Percentiles rank a stretch among this genome's conserved stretches.
Conservation (phyloP, 37 sponge, comb jelly and placozoan species). For the Halichondria panicea region DNA sequence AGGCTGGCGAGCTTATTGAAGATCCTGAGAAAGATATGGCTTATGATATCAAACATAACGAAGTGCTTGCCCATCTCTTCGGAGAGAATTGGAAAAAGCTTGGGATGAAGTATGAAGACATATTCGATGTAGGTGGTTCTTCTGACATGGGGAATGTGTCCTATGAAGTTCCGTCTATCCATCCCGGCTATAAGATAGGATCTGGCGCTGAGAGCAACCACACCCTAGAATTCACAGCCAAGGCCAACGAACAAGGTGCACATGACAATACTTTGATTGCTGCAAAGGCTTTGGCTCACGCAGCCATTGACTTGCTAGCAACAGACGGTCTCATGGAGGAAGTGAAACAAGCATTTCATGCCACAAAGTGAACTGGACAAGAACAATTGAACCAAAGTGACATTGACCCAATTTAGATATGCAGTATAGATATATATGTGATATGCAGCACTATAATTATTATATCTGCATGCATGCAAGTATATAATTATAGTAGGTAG, state of each 20-base stretch:
- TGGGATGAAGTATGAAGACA: not conserved
- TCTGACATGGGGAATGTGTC: slow-evolving; percentile 97
- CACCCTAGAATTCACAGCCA: not conserved
- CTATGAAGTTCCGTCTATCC: slow-evolving; percentile 76
- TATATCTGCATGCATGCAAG: too few species aligned
- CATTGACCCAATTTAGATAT: too few species aligned
- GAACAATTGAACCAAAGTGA: too few species aligned
- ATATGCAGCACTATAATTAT: too few species aligned
- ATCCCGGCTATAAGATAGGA: slow-evolving; percentile 72
- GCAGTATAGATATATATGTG: too few species aligned
- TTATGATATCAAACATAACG: too few species aligned
- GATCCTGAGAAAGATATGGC: too few species aligned
- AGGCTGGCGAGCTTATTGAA: too few species aligned
- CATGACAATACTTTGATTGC: not conserved
- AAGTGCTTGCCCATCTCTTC: slow-evolving; percentile 36
- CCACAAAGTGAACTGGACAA: too few species aligned
- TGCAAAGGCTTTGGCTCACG: not conserved
- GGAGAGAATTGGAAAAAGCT: slow-evolving; percentile 38
- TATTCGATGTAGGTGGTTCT: slow-evolving; percentile 41
- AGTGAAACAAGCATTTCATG: not conserved
- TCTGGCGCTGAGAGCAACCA: slow-evolving; percentile 27
- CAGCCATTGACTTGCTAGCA: not conserved
- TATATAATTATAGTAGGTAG: too few species aligned
- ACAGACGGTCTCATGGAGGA: not conserved
- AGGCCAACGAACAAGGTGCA: not conserved